phyloP scores from a whole-genome alignment of 2,797 vertebrate genomes.

The Bucorvus abyssinicus region DNA sequence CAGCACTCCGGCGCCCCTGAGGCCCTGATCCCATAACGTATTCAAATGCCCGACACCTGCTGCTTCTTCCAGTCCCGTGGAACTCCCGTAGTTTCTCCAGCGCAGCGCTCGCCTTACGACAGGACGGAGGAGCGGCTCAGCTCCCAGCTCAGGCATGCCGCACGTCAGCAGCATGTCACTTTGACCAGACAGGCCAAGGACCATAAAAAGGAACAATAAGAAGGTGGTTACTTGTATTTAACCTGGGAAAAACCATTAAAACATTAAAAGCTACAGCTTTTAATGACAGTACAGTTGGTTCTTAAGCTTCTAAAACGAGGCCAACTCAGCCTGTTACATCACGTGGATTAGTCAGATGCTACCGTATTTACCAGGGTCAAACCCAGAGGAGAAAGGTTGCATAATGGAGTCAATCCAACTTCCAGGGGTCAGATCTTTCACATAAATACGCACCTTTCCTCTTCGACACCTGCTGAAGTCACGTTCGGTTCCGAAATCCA shows the following conservation, averaged over 20 bases:
- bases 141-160: neutral
- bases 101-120: neutral
- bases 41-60: neutral
- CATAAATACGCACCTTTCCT: neutral
- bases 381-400: slow-evolving; percentile 35
- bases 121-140: neutral
- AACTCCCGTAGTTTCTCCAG: neutral
- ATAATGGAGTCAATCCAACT: slow-evolving; percentile 15
- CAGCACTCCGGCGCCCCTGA: neutral
- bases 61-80: neutral
- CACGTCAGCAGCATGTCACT: neutral
- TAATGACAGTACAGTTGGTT: neutral
- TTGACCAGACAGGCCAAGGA: neutral
- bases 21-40: neutral
- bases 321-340: slow-evolving; percentile 54
- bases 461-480: neutral
- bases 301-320: slow-evolving; percentile 49
- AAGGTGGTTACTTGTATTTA: neutral
- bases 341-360: slow-evolving; percentile 50
- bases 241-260: neutral
- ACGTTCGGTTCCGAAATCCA: neutral
- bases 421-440: neutral
- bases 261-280: neutral
- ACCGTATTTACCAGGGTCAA: slow-evolving; percentile 43
- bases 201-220: neutral